Base-by-base conservation (phyloP, 1,140 invertebrate genomes). In the Temnothorax curvispinosus region DNA sequence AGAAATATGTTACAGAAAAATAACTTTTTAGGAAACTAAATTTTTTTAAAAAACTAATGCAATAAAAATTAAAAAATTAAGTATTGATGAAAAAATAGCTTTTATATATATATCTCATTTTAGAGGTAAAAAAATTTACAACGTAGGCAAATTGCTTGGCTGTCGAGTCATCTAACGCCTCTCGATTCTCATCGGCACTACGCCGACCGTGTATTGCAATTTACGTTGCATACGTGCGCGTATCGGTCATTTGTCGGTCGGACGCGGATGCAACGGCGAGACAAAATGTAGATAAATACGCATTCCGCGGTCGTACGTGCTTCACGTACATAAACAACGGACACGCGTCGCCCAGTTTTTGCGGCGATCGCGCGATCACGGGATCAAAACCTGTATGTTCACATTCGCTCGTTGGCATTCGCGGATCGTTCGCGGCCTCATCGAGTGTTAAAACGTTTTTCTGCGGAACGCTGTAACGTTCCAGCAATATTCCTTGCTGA, bases 221-320 rank as follows among this genome's bases (percentile, higher is more conserved):
- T 81, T 56, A 71, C 38, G 62, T 52, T 65, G 32, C 47, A 35
- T 78, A 78, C 38, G 11, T 69, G 21, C 5, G 65, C 65, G 41
- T 84, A 62, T 84, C 32, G 4, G 41, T 84, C 54, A 75, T 74
- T 74, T 84, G 80, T 71, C 67, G 27, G n/a, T 74, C 56, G 32
- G 27, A 50, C 9, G 44, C 54, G 54, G 69, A 54, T 60, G 47
- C 32, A 58, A 41, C 35, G 21, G 7, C 27, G 27, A 38, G 41
- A 84, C 54, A 84, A 82, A 84, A 75, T 84, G 56, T 41, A 84
- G 52, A 84, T 75, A 75, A 84, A 84, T 75, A 44, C 15, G 54
- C 69, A 84, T 84, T 60, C 80, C 56, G 18, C n/a, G 80, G 13
- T 84, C 0, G 32, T 74, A 84, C 69, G 80, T 84, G 80, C 41